Evolutionary conservation across 2,113 vertebrate genomes (phyloP).

Genomic region (Egretta garzetta): DNA sequence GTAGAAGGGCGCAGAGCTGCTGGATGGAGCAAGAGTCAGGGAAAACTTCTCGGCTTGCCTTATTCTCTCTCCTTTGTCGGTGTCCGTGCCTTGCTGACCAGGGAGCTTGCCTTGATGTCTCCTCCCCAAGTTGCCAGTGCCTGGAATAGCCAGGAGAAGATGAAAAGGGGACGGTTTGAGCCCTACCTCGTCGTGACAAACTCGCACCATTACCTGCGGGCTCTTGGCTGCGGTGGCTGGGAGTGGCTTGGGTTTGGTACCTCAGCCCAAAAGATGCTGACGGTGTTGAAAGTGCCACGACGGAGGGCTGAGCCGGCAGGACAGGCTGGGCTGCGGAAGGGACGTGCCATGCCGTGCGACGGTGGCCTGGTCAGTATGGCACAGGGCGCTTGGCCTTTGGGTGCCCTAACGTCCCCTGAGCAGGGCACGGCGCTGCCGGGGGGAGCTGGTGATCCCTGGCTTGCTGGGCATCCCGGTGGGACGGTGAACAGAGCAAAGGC

Average conservation of each 20-base stretch:
- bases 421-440: background rate
- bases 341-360: fast-evolving
- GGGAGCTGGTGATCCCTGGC: background rate
- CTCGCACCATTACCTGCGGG: background rate
- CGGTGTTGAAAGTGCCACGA: fast-evolving
- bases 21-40: background rate
- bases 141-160: background rate
- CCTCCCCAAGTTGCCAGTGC: background rate
- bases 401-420: background rate
- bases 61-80: too few relatives aligned
- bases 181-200: background rate
- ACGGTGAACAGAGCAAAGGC: background rate
- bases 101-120: background rate
- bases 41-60: background rate
- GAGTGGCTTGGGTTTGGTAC: background rate
- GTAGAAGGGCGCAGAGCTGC: background rate
- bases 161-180: background rate
- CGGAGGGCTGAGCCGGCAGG: background rate
- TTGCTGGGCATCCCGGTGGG: background rate
- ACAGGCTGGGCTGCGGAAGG: background rate
- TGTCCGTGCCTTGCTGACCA: too few relatives aligned
- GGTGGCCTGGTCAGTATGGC: background rate
- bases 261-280: background rate
- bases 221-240: background rate
- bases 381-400: background rate